Base-by-base conservation (phyloP, 2,113 vertebrate species). In the Neolamprologus sp. region DNA sequence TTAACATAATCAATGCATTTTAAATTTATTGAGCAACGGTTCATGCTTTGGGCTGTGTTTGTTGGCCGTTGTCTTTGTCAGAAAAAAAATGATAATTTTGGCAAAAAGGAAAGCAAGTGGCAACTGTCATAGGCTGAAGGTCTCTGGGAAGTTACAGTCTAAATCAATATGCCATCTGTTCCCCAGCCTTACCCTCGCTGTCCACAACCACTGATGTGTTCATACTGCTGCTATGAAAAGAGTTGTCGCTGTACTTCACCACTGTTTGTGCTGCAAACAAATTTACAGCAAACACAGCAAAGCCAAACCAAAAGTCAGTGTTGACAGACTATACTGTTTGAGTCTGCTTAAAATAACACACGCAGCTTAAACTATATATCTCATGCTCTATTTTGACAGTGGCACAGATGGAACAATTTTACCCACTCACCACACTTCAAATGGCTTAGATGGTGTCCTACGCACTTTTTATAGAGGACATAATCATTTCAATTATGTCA, bases 131-230 rank as follows among this genome's bases (percentile, higher is more conserved):
- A 60, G 83, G 28, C 26, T 75, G 42, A 60, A 84, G 54, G 63
- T 51, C 33, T 60, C 57, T 7, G 14, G 21, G 37, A 88, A 79
- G 42, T 58, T 49, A 17, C 55, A 21, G 60, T 51, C 40, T 13
- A 11, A 57, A 88, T 88, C 87, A 85, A 88, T 88, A 88, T 31
- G 21, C 79, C 65, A 84, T 88, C 90, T 84, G 49, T 78, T 84
- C 37, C 26, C 21, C 80, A 35, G 80, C 81, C 40, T 5, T 37
- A 42, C 31, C 31, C 40, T 35, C 45, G n/a, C 51, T 1, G 55
- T 60, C 80, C 57, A 83, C 42, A 60, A 10, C 21, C 75, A 78
- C 5, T 71, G 63, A 68, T 16, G 40, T 65, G 75, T 17, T 84
- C 37, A 55, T 23, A 47, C 26, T 35, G 37, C 37, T 17, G 33